These are phyloP conservation scores for Campaea margaritaria DNA, from an alignment of 2,888 invertebrate species.

Conservation along the genomic window DNA sequence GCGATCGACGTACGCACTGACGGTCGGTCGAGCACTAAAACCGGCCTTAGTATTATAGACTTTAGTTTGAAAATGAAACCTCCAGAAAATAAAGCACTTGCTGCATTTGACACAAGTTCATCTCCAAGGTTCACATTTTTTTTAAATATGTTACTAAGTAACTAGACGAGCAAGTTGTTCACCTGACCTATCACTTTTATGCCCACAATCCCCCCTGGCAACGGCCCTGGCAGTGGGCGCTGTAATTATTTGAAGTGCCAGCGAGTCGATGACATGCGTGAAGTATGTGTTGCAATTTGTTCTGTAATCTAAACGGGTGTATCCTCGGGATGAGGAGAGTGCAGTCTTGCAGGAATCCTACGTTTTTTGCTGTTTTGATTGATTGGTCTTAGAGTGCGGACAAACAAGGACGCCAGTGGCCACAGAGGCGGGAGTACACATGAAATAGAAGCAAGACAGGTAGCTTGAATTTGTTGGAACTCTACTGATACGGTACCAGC, in stretches of 20 bases:
- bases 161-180: too few relatives aligned
- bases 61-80: neutral
- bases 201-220: slow-evolving; percentile 17
- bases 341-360: slow-evolving; percentile 15
- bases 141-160: too few relatives aligned
- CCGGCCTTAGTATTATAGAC: too few relatives aligned
- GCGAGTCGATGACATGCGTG: slow-evolving; percentile 61
- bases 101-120: neutral
- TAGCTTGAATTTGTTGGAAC: too few relatives aligned
- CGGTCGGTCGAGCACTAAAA: too few relatives aligned
- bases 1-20: too few relatives aligned
- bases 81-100: too few relatives aligned
- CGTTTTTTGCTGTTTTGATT: slow-evolving; percentile 21
- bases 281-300: slow-evolving; percentile 77
- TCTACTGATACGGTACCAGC: too few relatives aligned
- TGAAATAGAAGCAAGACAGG: too few relatives aligned
- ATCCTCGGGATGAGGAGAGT: slow-evolving; percentile 12
- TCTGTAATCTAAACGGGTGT: slow-evolving; percentile 43
- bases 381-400: slow-evolving; percentile 6
- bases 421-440: too few relatives aligned
- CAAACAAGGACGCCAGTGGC: too few relatives aligned
- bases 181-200: neutral
- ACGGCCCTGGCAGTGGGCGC: slow-evolving; percentile 55
- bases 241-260: slow-evolving; percentile 73
- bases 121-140: neutral